A percentile compares a stretch with the other conserved stretches of the same genome.
These are phyloP conservation scores for Troilus luridus DNA, from an alignment of 2,888 invertebrate genomes.

Conservation along the genomic window DNA sequence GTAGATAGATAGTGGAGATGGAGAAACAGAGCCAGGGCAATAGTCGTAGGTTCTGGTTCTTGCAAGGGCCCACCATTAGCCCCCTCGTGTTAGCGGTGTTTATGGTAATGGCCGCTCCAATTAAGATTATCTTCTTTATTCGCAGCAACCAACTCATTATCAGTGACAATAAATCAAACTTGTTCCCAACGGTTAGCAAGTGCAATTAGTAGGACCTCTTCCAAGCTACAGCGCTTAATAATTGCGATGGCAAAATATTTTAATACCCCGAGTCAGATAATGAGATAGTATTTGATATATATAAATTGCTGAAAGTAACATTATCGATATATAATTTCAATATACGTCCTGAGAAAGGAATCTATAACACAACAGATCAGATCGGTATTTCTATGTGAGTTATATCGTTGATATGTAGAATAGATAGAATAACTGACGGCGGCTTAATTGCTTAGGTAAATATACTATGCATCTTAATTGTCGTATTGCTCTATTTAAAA, in stretches of 20 bases:
- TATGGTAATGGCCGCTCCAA: constrained; percentile 53
- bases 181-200: background rate
- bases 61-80: background rate
- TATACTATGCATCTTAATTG: too few species aligned
- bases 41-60: background rate
- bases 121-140: constrained; percentile 51
- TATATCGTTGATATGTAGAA: too few species aligned
- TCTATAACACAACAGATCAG: background rate
- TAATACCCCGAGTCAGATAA: background rate
- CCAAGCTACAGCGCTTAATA: background rate
- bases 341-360: background rate
- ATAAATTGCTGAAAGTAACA: background rate
- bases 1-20: background rate
- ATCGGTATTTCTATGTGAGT: background rate
- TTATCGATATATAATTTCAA: too few species aligned
- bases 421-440: too few species aligned
- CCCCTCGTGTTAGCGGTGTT: constrained; percentile 2
- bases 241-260: background rate
- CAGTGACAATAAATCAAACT: constrained; percentile 17
- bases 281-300: background rate
- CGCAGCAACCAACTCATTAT: background rate
- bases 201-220: background rate
- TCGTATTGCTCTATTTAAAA: too few species aligned
- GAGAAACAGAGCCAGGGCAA: background rate
- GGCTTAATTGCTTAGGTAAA: too few species aligned